Evolutionary conservation across 2,113 vertebrate genomes (phyloP).

Genomic region (Anolis sagrei): DNA sequence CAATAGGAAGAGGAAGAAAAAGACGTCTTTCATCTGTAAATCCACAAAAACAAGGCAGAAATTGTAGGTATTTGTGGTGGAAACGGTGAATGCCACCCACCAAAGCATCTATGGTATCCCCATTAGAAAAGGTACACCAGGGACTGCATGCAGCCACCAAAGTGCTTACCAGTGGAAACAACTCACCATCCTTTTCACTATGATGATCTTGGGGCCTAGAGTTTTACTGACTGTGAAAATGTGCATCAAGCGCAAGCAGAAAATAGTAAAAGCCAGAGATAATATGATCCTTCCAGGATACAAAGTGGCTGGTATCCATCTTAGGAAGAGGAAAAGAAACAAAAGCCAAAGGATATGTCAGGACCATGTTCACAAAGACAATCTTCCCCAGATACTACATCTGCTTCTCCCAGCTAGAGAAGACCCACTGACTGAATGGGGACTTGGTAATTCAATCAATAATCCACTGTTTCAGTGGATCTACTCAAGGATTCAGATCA

Average conservation of each 20-base stretch:
- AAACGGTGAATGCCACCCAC: accelerated
- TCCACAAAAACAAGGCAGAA: conserved; percentile 14
- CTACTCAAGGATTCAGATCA: no score
- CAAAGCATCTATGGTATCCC: not conserved
- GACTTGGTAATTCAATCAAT: no score
- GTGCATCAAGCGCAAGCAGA: conserved; percentile 96
- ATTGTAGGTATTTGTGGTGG: accelerated
- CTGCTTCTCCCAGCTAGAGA: no score
- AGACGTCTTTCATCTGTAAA: conserved; percentile 93
- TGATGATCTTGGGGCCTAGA: conserved; percentile 97
- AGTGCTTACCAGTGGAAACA: not conserved
- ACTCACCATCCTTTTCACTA: conserved; percentile 94
- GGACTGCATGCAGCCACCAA: not conserved
- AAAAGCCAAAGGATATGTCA: not conserved
- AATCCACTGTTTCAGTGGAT: no score
- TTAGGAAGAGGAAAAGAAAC: conserved; percentile 53
- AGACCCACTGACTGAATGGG: no score
- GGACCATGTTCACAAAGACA: not conserved
- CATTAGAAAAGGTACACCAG: not conserved
- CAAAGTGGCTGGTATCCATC: conserved; percentile 79
- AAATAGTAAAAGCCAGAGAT: conserved; percentile 93
- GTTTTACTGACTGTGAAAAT: conserved; percentile 95
- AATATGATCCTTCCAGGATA: conserved; percentile 90
- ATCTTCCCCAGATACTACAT: not conserved
- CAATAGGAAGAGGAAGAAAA: conserved; percentile 98